Base-by-base conservation (phyloP, 2,888 invertebrate genomes). In the Pelosia muscerda region DNA sequence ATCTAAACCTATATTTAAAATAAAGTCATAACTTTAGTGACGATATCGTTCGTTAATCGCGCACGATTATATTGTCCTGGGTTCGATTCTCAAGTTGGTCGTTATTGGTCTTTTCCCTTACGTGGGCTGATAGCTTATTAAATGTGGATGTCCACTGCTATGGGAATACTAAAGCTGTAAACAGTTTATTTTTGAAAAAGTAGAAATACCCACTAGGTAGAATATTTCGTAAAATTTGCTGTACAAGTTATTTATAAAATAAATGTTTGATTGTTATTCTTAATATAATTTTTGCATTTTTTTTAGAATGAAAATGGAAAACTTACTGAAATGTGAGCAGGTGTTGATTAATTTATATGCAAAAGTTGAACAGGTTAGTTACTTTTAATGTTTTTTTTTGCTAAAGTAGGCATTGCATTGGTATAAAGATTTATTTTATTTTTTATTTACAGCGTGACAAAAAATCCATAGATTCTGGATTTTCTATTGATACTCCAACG, bases 231-330 rank as follows among this genome's bases (percentile, higher is more conserved):
- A 1, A 34, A 13, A 34, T 13, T 34, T 11, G 34, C 34, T 28
- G 1, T 38, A 5, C 19, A 19, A 15, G 38, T n/a, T 9, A 49
- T 49, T 49, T 19, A n/a, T n/a, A 49, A 49, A 1, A 49, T 2
- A 49, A 49, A n/a, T 49, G 9, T n/a, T 9, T 15, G 4, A 58
- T 34, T 42, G n/a, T 38, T 38, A 10, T 49, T 59, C 4, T 25
- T 9, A 59, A n/a, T n/a, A n/a, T n/a, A n/a, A 23, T 2, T 26
- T 28, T 6, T 25, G 22, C 28, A 13, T 77, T 75, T 77, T 85
- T 91, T 91, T 82, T 88, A 97, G 97, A 86, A 95, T 97, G 91
- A 96, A 96, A 91, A 94, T 96, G 88, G 96, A 96, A 78, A 97
- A 96, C 64, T 88, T 97, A 61, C 90, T 95, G 26, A 96, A 96